Evolutionary conservation across 1,140 invertebrate genomes (phyloP).

Genomic region (Limonius californicus): DNA sequence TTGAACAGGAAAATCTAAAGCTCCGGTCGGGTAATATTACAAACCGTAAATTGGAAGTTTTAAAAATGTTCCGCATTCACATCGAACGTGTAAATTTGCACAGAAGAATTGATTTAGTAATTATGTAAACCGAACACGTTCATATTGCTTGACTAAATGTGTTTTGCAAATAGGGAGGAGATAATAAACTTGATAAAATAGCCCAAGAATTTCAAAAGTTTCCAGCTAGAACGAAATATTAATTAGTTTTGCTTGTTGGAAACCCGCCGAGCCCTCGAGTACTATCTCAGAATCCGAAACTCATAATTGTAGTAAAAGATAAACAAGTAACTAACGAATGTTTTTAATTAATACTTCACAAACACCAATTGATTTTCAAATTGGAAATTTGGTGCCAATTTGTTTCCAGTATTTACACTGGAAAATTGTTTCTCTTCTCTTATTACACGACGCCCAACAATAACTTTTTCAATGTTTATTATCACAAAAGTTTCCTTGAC

Average conservation of each 20-base stretch:
- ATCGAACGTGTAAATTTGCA: slow-evolving; percentile 2
- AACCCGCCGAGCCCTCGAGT: not conserved
- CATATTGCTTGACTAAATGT: not conserved
- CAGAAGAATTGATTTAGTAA: not conserved
- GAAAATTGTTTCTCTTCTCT: no score
- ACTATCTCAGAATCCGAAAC: not conserved
- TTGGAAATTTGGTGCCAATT: no score
- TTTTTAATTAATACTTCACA: slow-evolving; percentile 6
- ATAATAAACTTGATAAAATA: not conserved
- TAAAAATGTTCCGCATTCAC: slow-evolving; percentile 4
- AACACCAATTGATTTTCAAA: not conserved
- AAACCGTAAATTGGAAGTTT: slow-evolving; percentile 1
- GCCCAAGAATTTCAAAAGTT: not conserved
- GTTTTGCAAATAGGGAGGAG: not conserved
- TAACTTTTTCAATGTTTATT: no score
- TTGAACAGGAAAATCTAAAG: not conserved
- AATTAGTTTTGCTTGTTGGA: not conserved
- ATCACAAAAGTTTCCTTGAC: no score
- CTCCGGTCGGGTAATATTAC: not conserved
- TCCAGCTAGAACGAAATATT: slow-evolving; percentile 6
- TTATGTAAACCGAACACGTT: not conserved
- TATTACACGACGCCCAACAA: no score
- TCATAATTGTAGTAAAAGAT: not conserved
- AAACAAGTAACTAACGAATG: not conserved
- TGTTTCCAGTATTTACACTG: no score